Evolutionary conservation across 1,140 invertebrate genomes (phyloP).

Genomic region (Sminthurides bifidus): DNA sequence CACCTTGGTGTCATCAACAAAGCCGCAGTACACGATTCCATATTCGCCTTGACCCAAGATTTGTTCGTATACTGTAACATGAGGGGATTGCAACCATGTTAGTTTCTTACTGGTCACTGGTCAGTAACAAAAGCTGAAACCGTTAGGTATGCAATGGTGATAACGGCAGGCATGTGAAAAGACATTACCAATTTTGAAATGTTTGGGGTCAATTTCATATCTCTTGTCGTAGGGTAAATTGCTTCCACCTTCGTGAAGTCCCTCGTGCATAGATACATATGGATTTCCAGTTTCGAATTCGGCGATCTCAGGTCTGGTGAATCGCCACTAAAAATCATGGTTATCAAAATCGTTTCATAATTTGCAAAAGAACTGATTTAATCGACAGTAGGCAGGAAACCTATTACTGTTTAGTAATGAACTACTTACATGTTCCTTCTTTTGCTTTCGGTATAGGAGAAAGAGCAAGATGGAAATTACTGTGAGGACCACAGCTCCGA

Average conservation of each 20-base stretch:
- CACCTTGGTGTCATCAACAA: constrained; percentile 22
- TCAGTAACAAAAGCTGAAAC: not conserved
- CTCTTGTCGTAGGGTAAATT: not conserved
- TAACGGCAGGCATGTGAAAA: not conserved
- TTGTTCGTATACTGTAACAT: not conserved
- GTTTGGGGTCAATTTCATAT: not conserved
- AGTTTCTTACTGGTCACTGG: not conserved
- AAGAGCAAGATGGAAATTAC: too few relatives aligned
- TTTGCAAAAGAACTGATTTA: too few relatives aligned
- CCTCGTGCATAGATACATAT: not conserved
- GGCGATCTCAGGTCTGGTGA: not conserved
- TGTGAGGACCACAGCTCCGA: too few relatives aligned
- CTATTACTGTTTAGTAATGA: too few relatives aligned
- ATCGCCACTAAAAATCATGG: not conserved
- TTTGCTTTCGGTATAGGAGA: too few relatives aligned
- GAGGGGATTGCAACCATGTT: too few relatives aligned
- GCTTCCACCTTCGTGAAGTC: too few relatives aligned
- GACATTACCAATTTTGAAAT: not conserved
- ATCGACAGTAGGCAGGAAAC: too few relatives aligned
- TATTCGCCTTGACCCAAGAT: constrained; percentile 44
- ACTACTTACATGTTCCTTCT: too few relatives aligned
- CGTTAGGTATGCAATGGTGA: not conserved
- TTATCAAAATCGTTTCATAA: too few relatives aligned
- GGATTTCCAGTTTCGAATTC: not conserved
- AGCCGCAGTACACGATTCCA: constrained; percentile 41